Conservation (phyloP, 2,113 vertebrate species). For the Larimichthys crocea region DNA sequence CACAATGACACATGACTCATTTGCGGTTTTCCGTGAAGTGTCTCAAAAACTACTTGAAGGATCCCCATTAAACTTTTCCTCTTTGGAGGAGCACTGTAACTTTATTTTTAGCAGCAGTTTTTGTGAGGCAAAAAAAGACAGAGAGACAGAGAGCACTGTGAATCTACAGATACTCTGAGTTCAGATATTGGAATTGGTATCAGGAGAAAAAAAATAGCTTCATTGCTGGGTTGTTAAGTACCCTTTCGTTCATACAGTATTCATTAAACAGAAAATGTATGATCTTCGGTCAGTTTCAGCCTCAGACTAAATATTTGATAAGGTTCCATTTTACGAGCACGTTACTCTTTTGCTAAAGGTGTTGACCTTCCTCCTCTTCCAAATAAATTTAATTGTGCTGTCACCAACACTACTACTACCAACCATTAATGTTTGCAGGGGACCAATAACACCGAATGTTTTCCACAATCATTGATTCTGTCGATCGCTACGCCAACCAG, state of each 20-base stretch:
- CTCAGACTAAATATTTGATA: constrained; percentile 20
- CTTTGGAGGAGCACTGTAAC: neutral
- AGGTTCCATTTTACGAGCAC: neutral
- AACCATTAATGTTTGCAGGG: neutral
- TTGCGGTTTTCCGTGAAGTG: too few relatives aligned
- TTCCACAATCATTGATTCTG: constrained; percentile 51
- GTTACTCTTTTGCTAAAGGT: neutral
- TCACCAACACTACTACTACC: neutral
- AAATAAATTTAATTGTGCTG: neutral
- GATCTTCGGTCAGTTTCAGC: constrained; percentile 2
- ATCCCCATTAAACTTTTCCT: too few relatives aligned
- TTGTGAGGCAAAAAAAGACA: neutral
- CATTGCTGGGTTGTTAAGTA: neutral
- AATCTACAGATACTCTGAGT: neutral
- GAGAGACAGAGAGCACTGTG: neutral
- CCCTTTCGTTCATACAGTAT: neutral
- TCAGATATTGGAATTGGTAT: neutral
- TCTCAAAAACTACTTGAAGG: too few relatives aligned
- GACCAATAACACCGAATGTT: constrained; percentile 1
- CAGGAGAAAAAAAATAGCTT: neutral
- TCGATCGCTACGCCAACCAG: neutral
- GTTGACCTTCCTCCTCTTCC: too few relatives aligned
- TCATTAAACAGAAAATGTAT: neutral
- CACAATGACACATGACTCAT: too few relatives aligned
- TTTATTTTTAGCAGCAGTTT: neutral